Evolutionary conservation across 2,888 invertebrate species (phyloP).

Genomic region (Zelleria hepariella): DNA sequence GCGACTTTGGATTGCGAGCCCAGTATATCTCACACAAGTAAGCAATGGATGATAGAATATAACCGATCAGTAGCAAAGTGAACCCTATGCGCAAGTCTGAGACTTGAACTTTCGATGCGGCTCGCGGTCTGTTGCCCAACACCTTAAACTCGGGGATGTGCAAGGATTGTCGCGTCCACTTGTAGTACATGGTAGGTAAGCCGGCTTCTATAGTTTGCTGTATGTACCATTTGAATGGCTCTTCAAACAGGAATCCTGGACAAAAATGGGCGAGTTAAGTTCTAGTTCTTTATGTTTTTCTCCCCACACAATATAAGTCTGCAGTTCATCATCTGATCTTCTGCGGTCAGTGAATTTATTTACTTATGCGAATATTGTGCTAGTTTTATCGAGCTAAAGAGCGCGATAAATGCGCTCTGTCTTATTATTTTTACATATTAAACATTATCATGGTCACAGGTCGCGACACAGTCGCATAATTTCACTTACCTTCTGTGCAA

Average conservation of each 20-base stretch:
- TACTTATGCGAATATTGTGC: no score
- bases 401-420: no score
- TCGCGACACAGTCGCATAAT: background rate
- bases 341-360: no score
- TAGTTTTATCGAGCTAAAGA: no score
- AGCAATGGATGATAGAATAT: constrained; percentile 19
- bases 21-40: constrained; percentile 27
- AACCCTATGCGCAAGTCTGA: constrained; percentile 25
- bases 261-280: background rate
- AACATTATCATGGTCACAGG: no score
- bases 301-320: no score
- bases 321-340: no score
- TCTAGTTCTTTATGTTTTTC: background rate
- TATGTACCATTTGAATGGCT: constrained; percentile 23
- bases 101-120: constrained; percentile 20
- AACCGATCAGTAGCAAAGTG: constrained; percentile 23
- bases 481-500: constrained; percentile 24
- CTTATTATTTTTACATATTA: background rate
- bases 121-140: constrained; percentile 16
- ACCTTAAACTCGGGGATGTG: background rate
- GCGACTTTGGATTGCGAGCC: constrained; percentile 2
- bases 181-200: constrained; percentile 31
- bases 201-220: constrained; percentile 33
- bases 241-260: constrained; percentile 37
- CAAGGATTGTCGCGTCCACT: constrained; percentile 26